Conservation (phyloP, 2,113 vertebrate genomes). For the Caranx ignobilis region DNA sequence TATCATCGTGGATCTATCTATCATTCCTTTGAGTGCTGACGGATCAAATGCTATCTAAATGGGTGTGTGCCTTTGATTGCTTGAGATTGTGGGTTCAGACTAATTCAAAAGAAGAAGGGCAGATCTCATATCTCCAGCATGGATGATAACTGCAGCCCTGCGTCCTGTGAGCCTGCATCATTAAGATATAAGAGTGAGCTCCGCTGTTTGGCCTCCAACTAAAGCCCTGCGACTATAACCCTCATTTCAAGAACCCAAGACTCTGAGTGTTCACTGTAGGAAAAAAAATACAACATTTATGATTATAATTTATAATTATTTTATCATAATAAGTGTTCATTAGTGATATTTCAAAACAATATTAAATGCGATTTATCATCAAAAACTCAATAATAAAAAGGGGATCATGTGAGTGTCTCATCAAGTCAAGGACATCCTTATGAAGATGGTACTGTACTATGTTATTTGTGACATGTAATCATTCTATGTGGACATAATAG, state of each 20-base stretch:
- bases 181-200: slow-evolving; percentile 54
- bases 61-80: not conserved
- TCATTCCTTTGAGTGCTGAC: slow-evolving; percentile 30
- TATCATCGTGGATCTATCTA: slow-evolving; percentile 39
- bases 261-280: not conserved
- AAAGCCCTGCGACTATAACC: slow-evolving; percentile 32
- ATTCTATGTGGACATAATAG: not conserved
- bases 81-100: slow-evolving; percentile 13
- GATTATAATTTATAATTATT: too few species aligned
- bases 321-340: not conserved
- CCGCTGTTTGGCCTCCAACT: slow-evolving; percentile 21
- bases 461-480: too few species aligned
- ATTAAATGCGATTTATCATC: not conserved
- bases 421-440: too few species aligned
- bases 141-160: slow-evolving; percentile 27
- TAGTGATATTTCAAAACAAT: not conserved
- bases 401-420: not conserved
- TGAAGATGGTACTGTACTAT: too few species aligned
- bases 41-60: slow-evolving; percentile 31
- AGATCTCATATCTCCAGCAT: slow-evolving; percentile 29
- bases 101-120: slow-evolving; percentile 39
- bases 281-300: not conserved
- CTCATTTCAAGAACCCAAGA: slow-evolving; percentile 25
- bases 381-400: not conserved
- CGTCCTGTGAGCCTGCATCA: slow-evolving; percentile 37